Base-by-base conservation (phyloP, 2,888 invertebrate genomes). In the Troides oblongomaculatus region DNA sequence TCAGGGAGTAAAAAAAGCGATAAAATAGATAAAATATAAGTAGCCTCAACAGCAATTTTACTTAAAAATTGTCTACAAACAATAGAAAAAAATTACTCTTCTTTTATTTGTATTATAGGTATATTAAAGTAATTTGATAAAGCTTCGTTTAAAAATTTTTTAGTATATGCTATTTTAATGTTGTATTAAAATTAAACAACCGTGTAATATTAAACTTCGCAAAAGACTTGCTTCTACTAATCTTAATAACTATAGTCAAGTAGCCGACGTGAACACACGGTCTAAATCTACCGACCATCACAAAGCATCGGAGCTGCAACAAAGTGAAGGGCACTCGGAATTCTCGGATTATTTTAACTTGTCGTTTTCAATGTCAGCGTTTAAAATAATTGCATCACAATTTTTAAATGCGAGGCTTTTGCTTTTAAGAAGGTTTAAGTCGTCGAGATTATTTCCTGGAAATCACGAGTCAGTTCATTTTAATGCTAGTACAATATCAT, bases 341-440 rank as follows among this genome's bases (percentile, higher is more conserved):
- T 90, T 89, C 90, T 90, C 86, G 89, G 90, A 92, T 92, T 91
- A 92, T 91, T 92, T 90, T 85, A 88, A 89, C 88, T 90, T 91
- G 91, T 90, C 90, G 86, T 90, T 92, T 92, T 92, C 92, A 92
- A 92, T 92, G 92, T 92, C 92, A 90, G 85, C 90, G 86, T 91
- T 92, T 92, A 92, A 92, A 92, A 92, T 92, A 92, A 92, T 92
- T 92, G 90, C 92, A 91, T 92, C 92, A 92, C 92, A 90, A 88
- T 90, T 92, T 91, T 90, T 84, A 91, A 91, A 90, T 86, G 90
- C 85, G 87, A 87, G 83, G 81, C 88, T 89, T 88, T 88, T 87
- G 89, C 90, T 88, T 89, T 90, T 89, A 89, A 89, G 84, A 87
- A 85, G 79, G 83, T 86, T 89, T 89, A 86, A 90, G 86, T 82